Evolutionary conservation across 1,140 invertebrate species (phyloP).

Genomic region (Scaptomyza montana): DNA sequence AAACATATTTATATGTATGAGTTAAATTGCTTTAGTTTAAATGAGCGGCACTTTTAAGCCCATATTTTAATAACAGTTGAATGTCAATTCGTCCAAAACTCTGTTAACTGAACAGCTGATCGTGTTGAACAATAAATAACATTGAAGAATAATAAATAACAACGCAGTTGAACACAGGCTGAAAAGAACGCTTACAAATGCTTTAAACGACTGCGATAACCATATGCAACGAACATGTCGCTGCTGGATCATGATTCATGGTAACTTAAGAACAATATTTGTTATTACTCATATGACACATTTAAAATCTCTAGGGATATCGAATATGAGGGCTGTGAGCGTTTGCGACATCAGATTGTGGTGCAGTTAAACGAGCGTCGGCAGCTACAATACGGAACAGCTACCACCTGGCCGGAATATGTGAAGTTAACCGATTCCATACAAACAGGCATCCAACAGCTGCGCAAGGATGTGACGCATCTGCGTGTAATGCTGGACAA

Average conservation of each 20-base stretch:
- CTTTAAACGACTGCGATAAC: conserved; percentile 21
- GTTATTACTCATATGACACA: neutral
- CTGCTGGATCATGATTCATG: conserved; percentile 82
- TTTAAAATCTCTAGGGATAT: conserved; percentile 84
- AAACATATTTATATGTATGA: neutral
- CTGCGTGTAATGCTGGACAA: conserved; percentile 86
- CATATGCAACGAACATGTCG: conserved; percentile 58
- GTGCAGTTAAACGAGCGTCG: conserved; percentile 86
- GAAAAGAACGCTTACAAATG: conserved; percentile 31
- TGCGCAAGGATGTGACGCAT: conserved; percentile 86
- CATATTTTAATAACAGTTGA: too few relatives aligned
- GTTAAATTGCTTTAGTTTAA: neutral
- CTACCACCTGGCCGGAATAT: conserved; percentile 79
- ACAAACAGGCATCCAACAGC: conserved; percentile 87
- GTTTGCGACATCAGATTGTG: conserved; percentile 87
- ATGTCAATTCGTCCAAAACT: neutral
- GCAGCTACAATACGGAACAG: conserved; percentile 73
- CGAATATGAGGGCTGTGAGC: conserved; percentile 88
- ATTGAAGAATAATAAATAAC: conserved; percentile 17
- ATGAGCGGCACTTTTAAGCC: neutral
- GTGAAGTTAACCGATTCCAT: conserved; percentile 85
- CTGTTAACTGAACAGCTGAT: conserved; percentile 33
- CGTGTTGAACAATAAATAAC: neutral
- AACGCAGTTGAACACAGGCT: conserved; percentile 16
- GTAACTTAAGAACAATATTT: conserved; percentile 29